phyloP scores from a whole-genome alignment of 2,797 vertebrate species.

The Varecia variegata region DNA sequence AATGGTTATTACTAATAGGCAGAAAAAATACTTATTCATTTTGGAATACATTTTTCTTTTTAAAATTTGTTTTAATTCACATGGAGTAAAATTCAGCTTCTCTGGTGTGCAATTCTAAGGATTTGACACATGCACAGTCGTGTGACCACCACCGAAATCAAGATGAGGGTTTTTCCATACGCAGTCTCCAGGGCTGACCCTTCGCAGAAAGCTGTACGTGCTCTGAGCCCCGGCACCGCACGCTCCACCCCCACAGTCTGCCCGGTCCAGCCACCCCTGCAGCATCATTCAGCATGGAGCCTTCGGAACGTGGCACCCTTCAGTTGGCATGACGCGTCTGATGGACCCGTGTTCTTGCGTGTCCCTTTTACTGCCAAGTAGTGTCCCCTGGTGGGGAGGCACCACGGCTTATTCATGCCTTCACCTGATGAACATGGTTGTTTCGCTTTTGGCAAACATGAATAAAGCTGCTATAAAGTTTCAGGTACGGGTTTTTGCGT shows the following conservation, averaged over 20 bases:
- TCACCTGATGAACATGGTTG: fast-evolving
- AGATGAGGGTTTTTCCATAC: neutral
- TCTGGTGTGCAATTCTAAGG: neutral
- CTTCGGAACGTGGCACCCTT: neutral
- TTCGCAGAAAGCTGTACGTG: neutral
- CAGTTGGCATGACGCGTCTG: fast-evolving
- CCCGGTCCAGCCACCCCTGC: neutral
- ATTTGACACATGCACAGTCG: neutral
- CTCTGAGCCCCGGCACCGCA: fast-evolving
- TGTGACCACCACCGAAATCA: neutral
- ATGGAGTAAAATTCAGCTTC: neutral
- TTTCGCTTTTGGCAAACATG: neutral
- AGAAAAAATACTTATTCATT: neutral
- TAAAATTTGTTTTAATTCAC: neutral
- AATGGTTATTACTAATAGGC: neutral
- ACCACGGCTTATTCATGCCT: fast-evolving
- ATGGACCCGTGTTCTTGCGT: fast-evolving
- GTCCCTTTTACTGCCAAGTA: neutral
- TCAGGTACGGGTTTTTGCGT: neutral
- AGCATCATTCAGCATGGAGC: neutral
- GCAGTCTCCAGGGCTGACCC: neutral
- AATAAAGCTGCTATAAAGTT: neutral
- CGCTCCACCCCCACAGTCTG: too few relatives aligned
- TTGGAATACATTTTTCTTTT: neutral
- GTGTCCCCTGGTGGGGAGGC: neutral